These are phyloP conservation scores for Neosilurus mollespiculum DNA, from an alignment of 2,797 vertebrate species.

Conservation along the genomic window DNA sequence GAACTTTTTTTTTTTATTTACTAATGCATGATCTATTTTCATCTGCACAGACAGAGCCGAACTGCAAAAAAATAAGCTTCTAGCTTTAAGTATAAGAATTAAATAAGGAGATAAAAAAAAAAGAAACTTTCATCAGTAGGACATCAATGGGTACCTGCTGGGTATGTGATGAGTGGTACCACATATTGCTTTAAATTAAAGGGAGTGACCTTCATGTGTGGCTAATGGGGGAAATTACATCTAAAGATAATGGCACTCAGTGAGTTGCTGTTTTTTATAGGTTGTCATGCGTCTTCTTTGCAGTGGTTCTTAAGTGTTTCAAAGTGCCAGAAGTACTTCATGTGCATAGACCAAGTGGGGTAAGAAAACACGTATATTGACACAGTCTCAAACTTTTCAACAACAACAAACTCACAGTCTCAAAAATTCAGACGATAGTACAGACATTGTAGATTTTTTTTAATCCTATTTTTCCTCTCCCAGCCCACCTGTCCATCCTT, in stretches of 20 bases:
- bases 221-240: slow-evolving; percentile 23
- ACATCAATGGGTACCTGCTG: slow-evolving; percentile 52
- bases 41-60: no score
- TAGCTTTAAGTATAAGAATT: no score
- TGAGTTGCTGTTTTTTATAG: neutral
- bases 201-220: slow-evolving; percentile 31
- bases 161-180: slow-evolving; percentile 51
- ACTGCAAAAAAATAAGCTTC: no score
- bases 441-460: no score
- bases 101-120: neutral
- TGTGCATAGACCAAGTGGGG: neutral
- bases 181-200: slow-evolving; percentile 47
- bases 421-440: no score
- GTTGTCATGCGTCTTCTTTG: neutral
- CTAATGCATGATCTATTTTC: no score
- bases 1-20: no score
- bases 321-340: neutral
- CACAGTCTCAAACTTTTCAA: no score
- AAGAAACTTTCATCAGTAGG: slow-evolving; percentile 42
- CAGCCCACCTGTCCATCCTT: no score
- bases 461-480: neutral
- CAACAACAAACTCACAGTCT: no score
- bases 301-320: neutral
- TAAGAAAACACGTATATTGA: neutral
- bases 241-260: slow-evolving; percentile 25